Base-by-base conservation (phyloP, 2,888 invertebrate species). In the Nemotelus pantherinus region DNA sequence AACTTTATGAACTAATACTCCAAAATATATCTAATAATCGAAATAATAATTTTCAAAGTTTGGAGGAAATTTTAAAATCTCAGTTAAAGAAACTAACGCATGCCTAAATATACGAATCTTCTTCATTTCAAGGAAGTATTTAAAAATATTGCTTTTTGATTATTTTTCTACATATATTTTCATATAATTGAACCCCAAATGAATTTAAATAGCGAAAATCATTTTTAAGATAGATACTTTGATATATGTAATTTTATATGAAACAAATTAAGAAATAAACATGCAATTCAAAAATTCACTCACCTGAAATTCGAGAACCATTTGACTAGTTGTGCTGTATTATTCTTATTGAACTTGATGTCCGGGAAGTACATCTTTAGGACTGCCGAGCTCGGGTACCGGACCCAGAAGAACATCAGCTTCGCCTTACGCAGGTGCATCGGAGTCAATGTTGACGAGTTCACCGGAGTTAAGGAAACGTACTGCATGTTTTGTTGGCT, bases 271-370 rank as follows among this genome's bases (percentile, higher is more conserved):
- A 39, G 48, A 63, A 60, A 60, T 25, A 25, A 25, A 25, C 25
- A 25, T 25, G 25, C 25, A 77, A 70, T 39, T 10, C 9, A 60
- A 67, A 74, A 76, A 50, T 44, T 47, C 25, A 91, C 94, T 93
- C 88, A 99, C 99, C 99, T 93, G 91, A 99, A 99, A 89, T 99
- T 99, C 86, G 98, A 98, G 93, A 99, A 99, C 99, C 99, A 99
- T 89, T 99, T 99, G 91, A 99, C 99, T 88, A 99, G 94, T 90
- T 99, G 99, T 86, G 99, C 99, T 82, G 99, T 99, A 90, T 99
- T 99, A 91, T 99, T 99, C 90, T 99, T 99, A 92, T 99, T 99
- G 92, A 99, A 99, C 88, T 97, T 97, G 90, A 99, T 98, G 90
- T 99, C 99, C 60, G 99, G 99, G 92, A 99, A 99, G 92, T 97